phyloP scores from a whole-genome alignment of 1,140 invertebrate genomes.

The Zaprionus camerounensis region DNA sequence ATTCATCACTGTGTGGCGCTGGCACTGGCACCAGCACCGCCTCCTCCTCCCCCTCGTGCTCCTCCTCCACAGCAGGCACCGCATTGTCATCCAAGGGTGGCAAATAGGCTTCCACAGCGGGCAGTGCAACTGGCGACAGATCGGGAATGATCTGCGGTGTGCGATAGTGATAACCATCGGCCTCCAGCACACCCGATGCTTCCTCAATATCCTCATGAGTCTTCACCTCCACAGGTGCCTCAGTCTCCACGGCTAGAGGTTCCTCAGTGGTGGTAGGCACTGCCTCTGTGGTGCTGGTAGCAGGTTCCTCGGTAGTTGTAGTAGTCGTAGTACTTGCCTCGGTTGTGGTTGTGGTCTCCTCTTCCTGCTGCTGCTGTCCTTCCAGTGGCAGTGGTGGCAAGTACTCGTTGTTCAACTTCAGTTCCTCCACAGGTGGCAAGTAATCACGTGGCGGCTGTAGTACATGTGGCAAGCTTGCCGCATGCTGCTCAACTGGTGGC shows the following conservation, averaged over 20 bases:
- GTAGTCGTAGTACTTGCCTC: constrained; percentile 42
- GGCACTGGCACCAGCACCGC: not conserved
- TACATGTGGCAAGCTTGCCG: constrained; percentile 57
- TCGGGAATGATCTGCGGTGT: constrained; percentile 56
- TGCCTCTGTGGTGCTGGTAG: constrained; percentile 21
- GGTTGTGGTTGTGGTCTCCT: constrained; percentile 29
- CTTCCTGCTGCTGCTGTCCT: constrained; percentile 3
- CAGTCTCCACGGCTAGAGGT: constrained; percentile 17
- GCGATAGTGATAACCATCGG: constrained; percentile 67
- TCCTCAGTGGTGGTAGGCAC: constrained; percentile 42
- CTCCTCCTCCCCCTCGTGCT: too few species aligned
- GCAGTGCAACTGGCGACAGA: constrained; percentile 31
- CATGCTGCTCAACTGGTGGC: constrained; percentile 70
- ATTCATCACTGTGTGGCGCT: constrained; percentile 57
- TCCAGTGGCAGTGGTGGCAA: constrained; percentile 47
- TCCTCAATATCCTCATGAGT: constrained; percentile 52
- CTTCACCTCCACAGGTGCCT: constrained; percentile 38
- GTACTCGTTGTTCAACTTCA: constrained; percentile 34
- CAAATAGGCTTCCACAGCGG: constrained; percentile 53
- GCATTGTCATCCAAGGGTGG: constrained; percentile 61
- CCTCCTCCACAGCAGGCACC: constrained; percentile 43
- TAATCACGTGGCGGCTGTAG: constrained; percentile 65
- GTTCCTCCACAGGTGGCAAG: constrained; percentile 56
- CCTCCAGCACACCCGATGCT: constrained; percentile 46
- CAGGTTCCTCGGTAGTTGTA: constrained; percentile 47